Evolutionary conservation across 2,888 invertebrate species (phyloP).

Genomic region (Brenthis ino): DNA sequence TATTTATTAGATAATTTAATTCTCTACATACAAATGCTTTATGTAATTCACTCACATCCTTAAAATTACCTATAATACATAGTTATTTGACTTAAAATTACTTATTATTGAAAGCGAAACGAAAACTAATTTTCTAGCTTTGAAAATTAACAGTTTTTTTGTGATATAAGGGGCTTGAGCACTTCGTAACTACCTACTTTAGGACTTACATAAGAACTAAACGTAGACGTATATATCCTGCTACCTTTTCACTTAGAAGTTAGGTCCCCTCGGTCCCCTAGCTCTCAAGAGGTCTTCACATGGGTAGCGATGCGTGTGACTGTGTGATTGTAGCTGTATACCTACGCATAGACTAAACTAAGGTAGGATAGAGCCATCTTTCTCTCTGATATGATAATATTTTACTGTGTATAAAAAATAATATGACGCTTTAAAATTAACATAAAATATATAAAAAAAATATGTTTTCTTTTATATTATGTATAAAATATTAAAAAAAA

Average conservation of each 20-base stretch:
- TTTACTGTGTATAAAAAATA: no score
- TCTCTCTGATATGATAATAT: no score
- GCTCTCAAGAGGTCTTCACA: constrained; percentile 51
- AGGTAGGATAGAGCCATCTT: neutral
- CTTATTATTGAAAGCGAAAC: constrained; percentile 13
- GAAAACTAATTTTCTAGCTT: constrained; percentile 26
- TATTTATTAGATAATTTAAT: no score
- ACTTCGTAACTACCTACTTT: constrained; percentile 37
- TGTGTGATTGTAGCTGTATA: constrained; percentile 20
- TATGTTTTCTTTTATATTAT: neutral
- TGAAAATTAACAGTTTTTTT: constrained; percentile 34
- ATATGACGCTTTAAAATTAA: neutral
- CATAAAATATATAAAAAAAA: neutral
- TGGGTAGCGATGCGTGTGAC: constrained; percentile 47
- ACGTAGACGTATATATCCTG: constrained; percentile 30
- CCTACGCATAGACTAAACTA: constrained; percentile 4
- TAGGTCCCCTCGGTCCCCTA: constrained; percentile 46
- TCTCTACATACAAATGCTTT: no score
- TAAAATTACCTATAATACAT: neutral
- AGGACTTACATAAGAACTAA: constrained; percentile 38
- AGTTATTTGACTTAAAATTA: neutral
- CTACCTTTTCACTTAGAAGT: constrained; percentile 47
- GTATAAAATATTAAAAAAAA: neutral
- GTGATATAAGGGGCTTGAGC: constrained; percentile 29
- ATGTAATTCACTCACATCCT: no score